Conservation (phyloP, 2,888 invertebrate species). For the Xestia sexstrigata region DNA sequence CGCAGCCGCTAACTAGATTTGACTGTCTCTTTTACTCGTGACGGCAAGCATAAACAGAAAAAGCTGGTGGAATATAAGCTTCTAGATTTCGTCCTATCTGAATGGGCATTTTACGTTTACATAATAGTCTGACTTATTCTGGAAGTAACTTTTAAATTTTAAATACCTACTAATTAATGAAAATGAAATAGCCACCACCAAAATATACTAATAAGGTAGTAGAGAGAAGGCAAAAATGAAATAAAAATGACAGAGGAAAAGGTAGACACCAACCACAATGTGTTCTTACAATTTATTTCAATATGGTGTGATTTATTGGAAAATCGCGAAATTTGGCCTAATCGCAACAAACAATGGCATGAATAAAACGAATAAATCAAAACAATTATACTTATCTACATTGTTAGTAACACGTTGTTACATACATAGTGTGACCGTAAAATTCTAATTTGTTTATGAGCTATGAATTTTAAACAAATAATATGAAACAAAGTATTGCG, state of each 20-base stretch:
- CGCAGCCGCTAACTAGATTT: slow-evolving; percentile 77
- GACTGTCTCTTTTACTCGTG: slow-evolving; percentile 83
- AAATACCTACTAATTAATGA: not conserved
- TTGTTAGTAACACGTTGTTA: slow-evolving; percentile 60
- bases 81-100: slow-evolving; percentile 72
- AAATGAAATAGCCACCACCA: not conserved
- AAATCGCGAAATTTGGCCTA: slow-evolving; percentile 6
- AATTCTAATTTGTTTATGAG: slow-evolving; percentile 66
- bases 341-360: slow-evolving; percentile 29
- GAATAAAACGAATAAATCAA: slow-evolving; percentile 48
- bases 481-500: slow-evolving; percentile 80
- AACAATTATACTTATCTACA: slow-evolving; percentile 48
- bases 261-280: not conserved
- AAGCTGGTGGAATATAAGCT: slow-evolving; percentile 76
- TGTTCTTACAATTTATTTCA: not conserved
- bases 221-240: not conserved
- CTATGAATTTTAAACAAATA: slow-evolving; percentile 73
- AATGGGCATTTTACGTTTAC: slow-evolving; percentile 71
- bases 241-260: not conserved
- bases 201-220: not conserved
- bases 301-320: slow-evolving; percentile 1
- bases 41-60: slow-evolving; percentile 70
- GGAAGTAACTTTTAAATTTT: slow-evolving; percentile 19
- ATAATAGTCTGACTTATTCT: slow-evolving; percentile 65
- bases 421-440: slow-evolving; percentile 62